Base-by-base conservation (phyloP, 2,113 vertebrate species). In the Hirundichthys speculiger region DNA sequence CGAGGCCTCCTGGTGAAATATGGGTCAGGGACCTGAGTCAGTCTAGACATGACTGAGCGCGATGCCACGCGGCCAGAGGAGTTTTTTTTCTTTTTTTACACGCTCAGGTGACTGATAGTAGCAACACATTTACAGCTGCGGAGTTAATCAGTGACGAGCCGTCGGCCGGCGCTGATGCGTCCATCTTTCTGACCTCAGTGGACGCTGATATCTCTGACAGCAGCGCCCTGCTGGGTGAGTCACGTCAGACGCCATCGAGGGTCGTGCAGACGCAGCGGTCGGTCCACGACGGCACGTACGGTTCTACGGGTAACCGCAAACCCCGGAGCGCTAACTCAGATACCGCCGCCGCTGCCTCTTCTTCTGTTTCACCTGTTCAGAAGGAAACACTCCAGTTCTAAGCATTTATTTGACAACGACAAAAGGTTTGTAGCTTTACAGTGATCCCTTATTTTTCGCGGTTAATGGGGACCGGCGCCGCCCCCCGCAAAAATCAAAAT, bases 71-170 rank as follows among this genome's bases (percentile, higher is more conserved):
- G n/a, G n/a, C 6, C 25, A 27, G 25, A 6, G 25, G 25, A 27
- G 3, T 27, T 6, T n/a, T n/a, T n/a, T n/a, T 34, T 34, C 30
- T 10, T 10, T 34, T 10, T 34, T 34, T 34, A 7, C 7, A 5
- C 9, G 49, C 56, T 47, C 24, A 10, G 63, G 41, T 13, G 41
- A 47, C 72, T 66, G 59, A 72, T 62, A 56, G 67, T 5, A 67
- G 47, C 56, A 14, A 63, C 49, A 56, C 27, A 39, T 80, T 76
- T 78, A 74, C 77, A 74, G 77, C 72, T 20, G 52, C 52, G 9
- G 12, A 20, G 70, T 82, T 80, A 82, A 75, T 84, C 58, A 83
- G 74, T 85, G 47, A 60, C 59, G 40, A 25, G 59, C 41, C 21
- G 48, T 73, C 56, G 58, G 72, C 61, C 67, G 59, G 48, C 13